Evolutionary conservation across 2,797 vertebrate genomes (phyloP).

Genomic region (Myripristis murdjan): DNA sequence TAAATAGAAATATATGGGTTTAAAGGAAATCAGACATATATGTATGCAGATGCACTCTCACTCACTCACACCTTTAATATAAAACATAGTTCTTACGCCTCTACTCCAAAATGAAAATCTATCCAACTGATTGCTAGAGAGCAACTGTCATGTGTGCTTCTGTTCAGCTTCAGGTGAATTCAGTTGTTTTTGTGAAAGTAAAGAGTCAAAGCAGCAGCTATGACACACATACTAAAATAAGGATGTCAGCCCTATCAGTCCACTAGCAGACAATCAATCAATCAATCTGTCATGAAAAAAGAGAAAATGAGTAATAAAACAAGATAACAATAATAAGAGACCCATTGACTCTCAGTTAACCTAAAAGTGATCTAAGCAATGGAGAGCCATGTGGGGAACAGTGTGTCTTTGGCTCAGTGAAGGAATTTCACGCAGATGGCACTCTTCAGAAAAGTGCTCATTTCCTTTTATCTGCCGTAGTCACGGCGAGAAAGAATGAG

Average conservation of each 20-base stretch:
- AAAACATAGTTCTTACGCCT: not conserved
- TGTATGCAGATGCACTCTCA: too few species aligned
- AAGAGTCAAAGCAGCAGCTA: not conserved
- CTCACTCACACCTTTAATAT: not conserved
- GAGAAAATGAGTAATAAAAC: not conserved
- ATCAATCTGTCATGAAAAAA: not conserved
- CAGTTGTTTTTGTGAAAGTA: too few species aligned
- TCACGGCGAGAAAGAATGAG: not conserved
- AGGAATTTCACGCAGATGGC: not conserved
- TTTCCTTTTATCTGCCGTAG: not conserved
- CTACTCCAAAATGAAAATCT: not conserved
- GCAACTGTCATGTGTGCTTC: not conserved
- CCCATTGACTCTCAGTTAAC: not conserved
- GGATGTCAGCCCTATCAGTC: not conserved
- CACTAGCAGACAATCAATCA: not conserved
- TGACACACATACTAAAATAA: not conserved
- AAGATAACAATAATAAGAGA: not conserved
- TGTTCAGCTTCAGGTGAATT: not conserved
- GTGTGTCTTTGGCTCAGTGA: not conserved
- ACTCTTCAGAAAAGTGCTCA: not conserved
- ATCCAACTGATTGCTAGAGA: not conserved
- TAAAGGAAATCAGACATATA: too few species aligned
- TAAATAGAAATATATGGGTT: too few species aligned
- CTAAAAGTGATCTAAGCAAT: not conserved
- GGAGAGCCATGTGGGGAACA: not conserved